Conservation (phyloP, 2,888 invertebrate species). For the Allygus modestus region DNA sequence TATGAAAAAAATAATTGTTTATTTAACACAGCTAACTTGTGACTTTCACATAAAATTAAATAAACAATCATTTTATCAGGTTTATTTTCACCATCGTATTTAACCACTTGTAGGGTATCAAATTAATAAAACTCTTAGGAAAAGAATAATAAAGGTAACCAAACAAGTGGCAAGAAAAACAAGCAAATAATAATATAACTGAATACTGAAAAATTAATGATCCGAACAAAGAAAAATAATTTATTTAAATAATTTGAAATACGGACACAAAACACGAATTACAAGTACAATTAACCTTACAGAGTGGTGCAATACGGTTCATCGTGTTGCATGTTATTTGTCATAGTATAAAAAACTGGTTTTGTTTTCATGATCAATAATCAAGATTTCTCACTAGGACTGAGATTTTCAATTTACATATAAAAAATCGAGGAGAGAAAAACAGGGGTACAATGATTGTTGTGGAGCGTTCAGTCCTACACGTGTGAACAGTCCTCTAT, state of each 20-base stretch:
- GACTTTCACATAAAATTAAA: no score
- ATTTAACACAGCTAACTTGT: background rate
- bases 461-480: background rate
- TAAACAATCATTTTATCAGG: conserved; percentile 8
- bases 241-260: background rate
- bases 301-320: conserved; percentile 41
- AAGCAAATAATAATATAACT: background rate
- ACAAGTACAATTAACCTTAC: conserved; percentile 23
- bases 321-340: background rate
- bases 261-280: conserved; percentile 1
- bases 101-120: background rate
- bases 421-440: background rate
- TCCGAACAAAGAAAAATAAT: background rate
- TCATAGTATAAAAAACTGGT: background rate
- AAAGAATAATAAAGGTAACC: background rate
- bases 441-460: background rate
- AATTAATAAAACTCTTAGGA: background rate
- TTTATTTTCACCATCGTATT: background rate
- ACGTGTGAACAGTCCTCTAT: background rate
- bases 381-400: background rate
- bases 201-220: background rate
- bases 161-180: background rate
- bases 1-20: conserved; percentile 9
- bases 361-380: background rate
- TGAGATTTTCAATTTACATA: background rate